Percentiles rank a stretch among this genome's conserved stretches.
These are phyloP conservation scores for Ptycholaimellus sp. DNA, from an alignment of 2,888 invertebrate species.

Conservation along the genomic window DNA sequence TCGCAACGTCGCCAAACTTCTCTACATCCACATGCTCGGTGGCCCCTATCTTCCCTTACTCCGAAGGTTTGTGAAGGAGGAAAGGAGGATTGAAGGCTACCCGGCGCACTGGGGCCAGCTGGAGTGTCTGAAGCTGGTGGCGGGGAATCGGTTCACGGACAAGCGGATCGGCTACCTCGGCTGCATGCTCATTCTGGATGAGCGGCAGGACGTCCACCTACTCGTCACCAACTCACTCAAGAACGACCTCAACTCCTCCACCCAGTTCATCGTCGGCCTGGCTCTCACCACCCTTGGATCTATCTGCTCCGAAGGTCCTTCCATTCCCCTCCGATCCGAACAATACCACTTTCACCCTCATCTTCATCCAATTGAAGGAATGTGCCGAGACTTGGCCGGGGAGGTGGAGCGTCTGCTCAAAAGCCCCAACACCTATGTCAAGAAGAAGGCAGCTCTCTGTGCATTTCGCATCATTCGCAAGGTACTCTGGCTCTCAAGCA, in stretches of 20 bases:
- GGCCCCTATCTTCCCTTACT: no score
- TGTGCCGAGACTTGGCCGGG: slow-evolving; percentile 82
- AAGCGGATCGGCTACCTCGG: slow-evolving; percentile 96
- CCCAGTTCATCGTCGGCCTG: slow-evolving; percentile 89
- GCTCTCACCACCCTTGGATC: slow-evolving; percentile 91
- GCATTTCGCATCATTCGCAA: slow-evolving; percentile 80
- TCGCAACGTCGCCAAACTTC: slow-evolving; percentile 90
- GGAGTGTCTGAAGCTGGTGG: slow-evolving; percentile 93
- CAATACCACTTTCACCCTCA: no score
- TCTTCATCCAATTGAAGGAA: no score
- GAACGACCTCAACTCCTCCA: slow-evolving; percentile 90
- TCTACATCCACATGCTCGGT: slow-evolving; percentile 98
- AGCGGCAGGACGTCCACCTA: slow-evolving; percentile 91
- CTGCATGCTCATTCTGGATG: slow-evolving; percentile 90
- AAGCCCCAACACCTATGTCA: slow-evolving; percentile 90
- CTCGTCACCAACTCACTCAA: slow-evolving; percentile 96
- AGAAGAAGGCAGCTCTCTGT: slow-evolving; percentile 65
- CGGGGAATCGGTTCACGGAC: slow-evolving; percentile 91
- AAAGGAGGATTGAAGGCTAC: no score
- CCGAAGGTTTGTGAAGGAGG: no score
- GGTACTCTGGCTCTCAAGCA: no score
- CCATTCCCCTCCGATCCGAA: no score
- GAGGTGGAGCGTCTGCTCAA: slow-evolving; percentile 94
- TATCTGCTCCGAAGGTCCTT: slow-evolving; percentile 91
- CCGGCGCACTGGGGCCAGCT: no score